Evolutionary conservation across 1,140 invertebrate species (phyloP), one percentile per base, ranked within the genome.

Genomic region (Physella acuta): DNA sequence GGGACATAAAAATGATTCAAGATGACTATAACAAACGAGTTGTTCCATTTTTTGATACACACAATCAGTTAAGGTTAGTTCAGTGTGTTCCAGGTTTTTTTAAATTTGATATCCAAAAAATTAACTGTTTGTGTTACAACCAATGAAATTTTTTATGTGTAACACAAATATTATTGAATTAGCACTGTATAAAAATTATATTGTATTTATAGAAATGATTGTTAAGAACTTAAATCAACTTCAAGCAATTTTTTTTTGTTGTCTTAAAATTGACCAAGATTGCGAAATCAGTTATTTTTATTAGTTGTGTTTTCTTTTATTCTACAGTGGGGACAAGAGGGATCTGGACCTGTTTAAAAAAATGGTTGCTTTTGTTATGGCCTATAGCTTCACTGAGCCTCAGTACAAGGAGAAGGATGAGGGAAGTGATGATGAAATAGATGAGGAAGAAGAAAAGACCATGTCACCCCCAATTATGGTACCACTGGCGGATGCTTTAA

Each of bases 351-450:
- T 82, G 34, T 86, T 81, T 73, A 83, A 84, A 58, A 79, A 78
- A 68, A 84, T 85, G 79, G 83, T 85, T 11, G 81, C 84, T n/a
- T 86, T 86, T 77, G 80, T 86, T 0, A 86, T 86, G 84, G 82
- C 84, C 3, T 86, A 86, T 78, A 86, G 85, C 56, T 86, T 86
- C 71, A 85, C 83, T 39, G 83, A 85, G 68, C 81, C 82, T 39
- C 36, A 59, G 24, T 16, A 30, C 11, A 69, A 68, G 44, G 20
- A 33, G 20, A 33, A 63, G 14, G 58, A 67, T 11, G n/a, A 56
- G 56, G 20, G 31, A 11, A 28, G 31, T n/a, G 64, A 71, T n/a
- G 74, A 76, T 16, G 71, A 76, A 14, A 72, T 67, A 26, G 73
- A 78, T 31, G 75, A 78, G 14, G 72, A 75, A 2, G 73, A 74